Conservation (phyloP, 2,888 invertebrate species). For the Acanthosepion lycidas region DNA sequence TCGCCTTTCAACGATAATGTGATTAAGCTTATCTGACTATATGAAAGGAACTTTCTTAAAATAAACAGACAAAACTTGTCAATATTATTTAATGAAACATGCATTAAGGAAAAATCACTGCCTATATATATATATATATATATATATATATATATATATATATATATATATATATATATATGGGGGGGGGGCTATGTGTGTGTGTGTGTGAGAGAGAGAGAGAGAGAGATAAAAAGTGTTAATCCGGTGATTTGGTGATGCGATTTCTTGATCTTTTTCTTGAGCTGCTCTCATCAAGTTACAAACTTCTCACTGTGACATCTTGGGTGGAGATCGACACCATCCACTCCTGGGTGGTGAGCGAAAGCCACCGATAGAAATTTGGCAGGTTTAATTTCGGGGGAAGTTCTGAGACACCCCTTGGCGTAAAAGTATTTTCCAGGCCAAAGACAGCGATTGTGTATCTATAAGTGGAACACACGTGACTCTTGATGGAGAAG, state of each 20-base stretch:
- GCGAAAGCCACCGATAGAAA: not conserved
- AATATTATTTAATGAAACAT: no score
- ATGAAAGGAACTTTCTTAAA: no score
- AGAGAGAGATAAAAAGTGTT: not conserved
- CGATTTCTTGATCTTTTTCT: not conserved
- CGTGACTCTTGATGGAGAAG: not conserved
- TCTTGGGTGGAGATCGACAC: conserved; percentile 33
- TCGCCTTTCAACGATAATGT: no score
- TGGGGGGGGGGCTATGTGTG: no score
- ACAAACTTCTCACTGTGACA: not conserved
- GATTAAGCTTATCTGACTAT: no score
- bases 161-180: no score
- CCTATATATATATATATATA: no score
- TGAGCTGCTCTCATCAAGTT: not conserved
- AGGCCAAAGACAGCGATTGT: not conserved
- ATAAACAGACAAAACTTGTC: no score
- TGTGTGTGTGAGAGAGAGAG: not conserved
- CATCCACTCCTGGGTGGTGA: not conserved
- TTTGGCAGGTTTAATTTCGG: conserved; percentile 33
- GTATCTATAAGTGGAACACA: conserved; percentile 33
- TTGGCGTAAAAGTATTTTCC: conserved; percentile 5
- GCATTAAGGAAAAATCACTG: no score
- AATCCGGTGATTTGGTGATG: not conserved
- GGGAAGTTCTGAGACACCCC: not conserved
- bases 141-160: no score